Conservation (phyloP, 2,888 invertebrate species). For the Plebejus argus region DNA sequence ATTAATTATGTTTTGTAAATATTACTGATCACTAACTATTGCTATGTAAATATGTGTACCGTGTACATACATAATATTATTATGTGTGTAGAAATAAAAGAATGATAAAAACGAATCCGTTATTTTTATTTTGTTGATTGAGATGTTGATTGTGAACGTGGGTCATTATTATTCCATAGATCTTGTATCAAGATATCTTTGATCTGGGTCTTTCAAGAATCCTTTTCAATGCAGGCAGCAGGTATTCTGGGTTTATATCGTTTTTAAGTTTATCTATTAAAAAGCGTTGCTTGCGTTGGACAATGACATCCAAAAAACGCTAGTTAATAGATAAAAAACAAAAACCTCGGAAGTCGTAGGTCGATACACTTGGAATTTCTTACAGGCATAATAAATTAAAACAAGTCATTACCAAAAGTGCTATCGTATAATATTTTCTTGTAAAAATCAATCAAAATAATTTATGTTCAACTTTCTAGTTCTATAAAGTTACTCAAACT, state of each 20-base stretch:
- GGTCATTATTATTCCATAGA: background rate
- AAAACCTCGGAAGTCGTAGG: too few relatives aligned
- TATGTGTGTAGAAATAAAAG: slow-evolving; percentile 2
- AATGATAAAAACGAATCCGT: background rate
- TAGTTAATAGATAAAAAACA: too few relatives aligned
- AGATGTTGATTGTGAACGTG: background rate
- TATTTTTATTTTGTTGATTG: background rate
- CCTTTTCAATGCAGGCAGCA: too few relatives aligned
- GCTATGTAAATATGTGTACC: slow-evolving; percentile 11
- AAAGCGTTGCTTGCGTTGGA: too few relatives aligned
- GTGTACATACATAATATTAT: background rate
- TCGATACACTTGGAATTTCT: too few relatives aligned
- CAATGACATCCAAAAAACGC: too few relatives aligned
- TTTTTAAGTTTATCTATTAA: too few relatives aligned
- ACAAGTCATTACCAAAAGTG: background rate
- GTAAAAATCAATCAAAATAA: slow-evolving; percentile 2
- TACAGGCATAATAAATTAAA: background rate
- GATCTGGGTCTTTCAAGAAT: too few relatives aligned
- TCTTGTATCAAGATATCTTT: too few relatives aligned
- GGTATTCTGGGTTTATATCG: too few relatives aligned
- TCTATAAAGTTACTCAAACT: background rate
- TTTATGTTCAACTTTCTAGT: background rate
- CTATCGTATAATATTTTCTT: background rate
- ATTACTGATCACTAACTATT: background rate
- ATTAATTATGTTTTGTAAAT: background rate